These are phyloP conservation scores for Ichneumon xanthorius DNA, from an alignment of 2,888 invertebrate genomes.

Conservation along the genomic window DNA sequence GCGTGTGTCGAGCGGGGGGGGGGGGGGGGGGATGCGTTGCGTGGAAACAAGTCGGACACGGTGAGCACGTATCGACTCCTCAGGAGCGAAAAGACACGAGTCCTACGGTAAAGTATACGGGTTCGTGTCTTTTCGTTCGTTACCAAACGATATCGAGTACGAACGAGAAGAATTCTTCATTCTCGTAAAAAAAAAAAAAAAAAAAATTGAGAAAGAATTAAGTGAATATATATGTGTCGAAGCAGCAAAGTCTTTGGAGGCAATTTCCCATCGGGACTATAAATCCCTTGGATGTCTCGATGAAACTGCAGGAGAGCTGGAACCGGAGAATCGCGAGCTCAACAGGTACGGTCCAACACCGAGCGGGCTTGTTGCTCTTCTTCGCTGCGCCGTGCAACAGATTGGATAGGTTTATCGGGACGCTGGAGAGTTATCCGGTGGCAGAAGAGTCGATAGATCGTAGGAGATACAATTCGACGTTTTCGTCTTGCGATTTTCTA, in stretches of 20 bases:
- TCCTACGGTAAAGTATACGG: background rate
- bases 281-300: conserved; percentile 63
- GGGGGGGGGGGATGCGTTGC: background rate
- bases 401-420: conserved; percentile 1
- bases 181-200: background rate
- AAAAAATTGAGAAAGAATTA: background rate
- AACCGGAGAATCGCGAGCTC: conserved; percentile 22
- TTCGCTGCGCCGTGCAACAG: conserved; percentile 7
- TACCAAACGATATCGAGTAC: background rate
- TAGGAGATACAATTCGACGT: background rate
- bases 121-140: background rate
- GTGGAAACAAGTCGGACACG: conserved; percentile 16
- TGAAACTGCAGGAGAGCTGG: conserved; percentile 12
- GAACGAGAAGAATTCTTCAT: background rate
- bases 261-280: conserved; percentile 66
- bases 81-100: background rate
- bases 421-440: conserved; percentile 3
- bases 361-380: background rate
- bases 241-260: conserved; percentile 55
- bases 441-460: conserved; percentile 5
- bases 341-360: conserved; percentile 12
- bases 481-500: background rate
- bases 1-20: background rate
- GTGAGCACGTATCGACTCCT: background rate
- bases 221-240: conserved; percentile 1